A percentile compares a stretch with the other conserved stretches of the same genome.
phyloP scores from a whole-genome alignment of 1,140 invertebrate species.

The Amphibalanus amphitrite region DNA sequence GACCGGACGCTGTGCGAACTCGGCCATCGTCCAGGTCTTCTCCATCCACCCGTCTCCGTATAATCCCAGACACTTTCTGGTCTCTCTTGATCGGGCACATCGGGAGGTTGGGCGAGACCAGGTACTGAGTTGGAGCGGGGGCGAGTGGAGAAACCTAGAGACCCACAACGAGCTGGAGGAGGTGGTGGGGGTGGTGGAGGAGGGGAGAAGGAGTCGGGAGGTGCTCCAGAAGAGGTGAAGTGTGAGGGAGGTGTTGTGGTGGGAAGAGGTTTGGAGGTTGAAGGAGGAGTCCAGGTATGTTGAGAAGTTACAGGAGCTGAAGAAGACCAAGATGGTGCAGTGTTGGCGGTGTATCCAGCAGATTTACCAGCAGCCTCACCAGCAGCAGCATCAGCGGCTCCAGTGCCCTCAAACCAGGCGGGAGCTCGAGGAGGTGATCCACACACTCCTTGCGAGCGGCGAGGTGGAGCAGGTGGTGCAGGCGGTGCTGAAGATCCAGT shows the following conservation, averaged over 20 bases:
- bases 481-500: no score
- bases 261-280: no score
- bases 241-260: no score
- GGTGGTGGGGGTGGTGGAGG: no score
- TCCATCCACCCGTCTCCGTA: background rate
- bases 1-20: background rate
- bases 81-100: background rate
- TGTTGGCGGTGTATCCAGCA: no score
- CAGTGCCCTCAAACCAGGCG: background rate
- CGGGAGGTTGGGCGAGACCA: background rate
- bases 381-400: background rate
- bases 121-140: background rate
- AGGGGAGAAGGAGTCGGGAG: no score
- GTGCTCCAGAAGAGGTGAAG: no score
- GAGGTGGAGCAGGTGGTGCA: background rate
- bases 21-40: background rate
- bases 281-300: no score
- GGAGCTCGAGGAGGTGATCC: background rate
- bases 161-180: background rate
- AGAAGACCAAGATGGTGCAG: no score
- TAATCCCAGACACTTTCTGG: background rate
- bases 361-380: no score
- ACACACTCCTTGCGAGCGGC: no score
- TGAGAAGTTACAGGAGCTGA: no score
- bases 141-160: background rate